Conservation (phyloP, 2,888 invertebrate species). For the Ophion costatus region DNA sequence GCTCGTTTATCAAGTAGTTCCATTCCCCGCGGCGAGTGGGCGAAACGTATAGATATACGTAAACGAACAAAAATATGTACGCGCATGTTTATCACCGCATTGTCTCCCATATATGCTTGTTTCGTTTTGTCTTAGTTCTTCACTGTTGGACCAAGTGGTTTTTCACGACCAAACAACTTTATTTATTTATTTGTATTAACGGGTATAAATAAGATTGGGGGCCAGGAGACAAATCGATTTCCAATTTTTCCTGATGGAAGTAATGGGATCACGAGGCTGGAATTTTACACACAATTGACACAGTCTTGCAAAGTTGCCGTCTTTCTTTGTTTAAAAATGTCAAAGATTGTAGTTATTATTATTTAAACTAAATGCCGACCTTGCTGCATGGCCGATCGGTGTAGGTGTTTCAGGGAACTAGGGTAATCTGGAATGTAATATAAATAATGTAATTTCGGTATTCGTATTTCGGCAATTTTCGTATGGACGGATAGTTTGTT, state of each 20-base stretch:
- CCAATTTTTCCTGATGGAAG: background rate
- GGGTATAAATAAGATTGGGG: background rate
- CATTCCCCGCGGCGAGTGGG: constrained; percentile 40
- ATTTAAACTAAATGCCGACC: no score
- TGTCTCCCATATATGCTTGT: background rate
- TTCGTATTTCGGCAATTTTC: no score
- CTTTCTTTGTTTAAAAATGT: no score
- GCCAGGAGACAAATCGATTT: background rate
- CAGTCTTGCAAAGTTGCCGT: no score
- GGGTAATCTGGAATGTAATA: no score
- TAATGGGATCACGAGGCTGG: background rate
- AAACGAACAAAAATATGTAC: constrained; percentile 1
- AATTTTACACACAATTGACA: no score
- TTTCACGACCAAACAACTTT: background rate
- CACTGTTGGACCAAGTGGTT: constrained; percentile 2
- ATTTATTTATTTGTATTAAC: background rate
- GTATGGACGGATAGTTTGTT: no score
- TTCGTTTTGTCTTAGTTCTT: background rate
- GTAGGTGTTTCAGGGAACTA: no score
- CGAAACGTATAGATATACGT: constrained; percentile 13
- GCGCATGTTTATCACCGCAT: constrained; percentile 7
- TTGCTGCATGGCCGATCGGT: no score
- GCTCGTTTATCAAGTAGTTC: constrained; percentile 60
- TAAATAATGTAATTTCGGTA: no score
- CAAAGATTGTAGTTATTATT: no score